phyloP scores from a whole-genome alignment of 2,113 vertebrate genomes.

The Myodes glareolus region DNA sequence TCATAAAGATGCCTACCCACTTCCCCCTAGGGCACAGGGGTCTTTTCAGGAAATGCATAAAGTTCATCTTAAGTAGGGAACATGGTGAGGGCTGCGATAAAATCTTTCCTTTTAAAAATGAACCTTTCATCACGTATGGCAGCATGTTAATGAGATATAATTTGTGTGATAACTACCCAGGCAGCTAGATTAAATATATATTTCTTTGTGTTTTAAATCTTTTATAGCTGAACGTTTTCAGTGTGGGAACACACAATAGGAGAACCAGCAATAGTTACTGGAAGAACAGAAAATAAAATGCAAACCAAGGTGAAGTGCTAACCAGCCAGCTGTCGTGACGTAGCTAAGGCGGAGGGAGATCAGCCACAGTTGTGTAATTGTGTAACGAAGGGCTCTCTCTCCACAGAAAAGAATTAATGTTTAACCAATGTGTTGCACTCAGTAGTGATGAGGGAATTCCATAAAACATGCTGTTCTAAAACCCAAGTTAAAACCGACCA shows the following conservation, averaged over 20 bases:
- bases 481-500: constrained; percentile 37
- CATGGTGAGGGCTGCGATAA: neutral
- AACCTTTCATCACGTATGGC: neutral
- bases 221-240: constrained; percentile 27
- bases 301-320: constrained; percentile 17
- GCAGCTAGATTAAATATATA: neutral
- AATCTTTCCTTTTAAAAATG: neutral
- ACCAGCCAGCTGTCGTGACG: neutral
- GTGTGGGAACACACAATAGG: neutral
- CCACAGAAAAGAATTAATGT: constrained; percentile 50
- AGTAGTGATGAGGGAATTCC: neutral
- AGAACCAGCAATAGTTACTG: neutral
- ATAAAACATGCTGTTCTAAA: neutral
- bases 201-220: neutral
- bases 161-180: neutral
- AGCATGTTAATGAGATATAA: neutral
- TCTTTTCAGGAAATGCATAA: neutral
- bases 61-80: neutral
- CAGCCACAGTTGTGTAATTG: neutral
- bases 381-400: neutral
- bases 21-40: neutral
- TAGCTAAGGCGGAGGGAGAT: constrained; percentile 13
- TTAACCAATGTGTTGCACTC: constrained; percentile 48
- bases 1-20: neutral
- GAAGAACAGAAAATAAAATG: neutral